A percentile compares a stretch with the other conserved stretches of the same genome.
Evolutionary conservation across 2,797 vertebrate genomes (phyloP).

Genomic region (Phoebastria nigripes): DNA sequence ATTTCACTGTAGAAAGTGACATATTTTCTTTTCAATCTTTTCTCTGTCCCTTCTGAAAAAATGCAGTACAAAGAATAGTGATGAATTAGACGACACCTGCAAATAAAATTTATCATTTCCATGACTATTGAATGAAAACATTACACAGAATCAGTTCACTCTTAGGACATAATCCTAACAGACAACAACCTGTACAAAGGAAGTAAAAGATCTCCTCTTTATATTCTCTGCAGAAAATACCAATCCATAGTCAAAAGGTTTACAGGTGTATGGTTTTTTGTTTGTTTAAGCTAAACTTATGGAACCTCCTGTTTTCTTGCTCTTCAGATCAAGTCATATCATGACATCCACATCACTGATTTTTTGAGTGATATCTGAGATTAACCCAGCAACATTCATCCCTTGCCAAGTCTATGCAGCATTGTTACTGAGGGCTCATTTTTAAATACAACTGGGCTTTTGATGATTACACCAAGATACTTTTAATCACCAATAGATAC

Average conservation of each 20-base stretch:
- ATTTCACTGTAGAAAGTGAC: not conserved
- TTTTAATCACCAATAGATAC: not conserved
- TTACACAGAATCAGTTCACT: not conserved
- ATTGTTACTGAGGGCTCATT: not conserved
- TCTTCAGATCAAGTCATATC: not conserved
- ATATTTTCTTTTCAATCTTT: not conserved
- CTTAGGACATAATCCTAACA: not conserved
- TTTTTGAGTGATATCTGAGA: not conserved
- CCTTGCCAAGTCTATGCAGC: not conserved
- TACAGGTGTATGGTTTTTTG: fast-evolving
- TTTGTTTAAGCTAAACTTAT: not conserved
- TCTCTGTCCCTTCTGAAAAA: not conserved
- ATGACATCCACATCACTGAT: not conserved
- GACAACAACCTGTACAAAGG: not conserved
- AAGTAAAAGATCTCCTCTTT: not conserved
- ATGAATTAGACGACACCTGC: not conserved
- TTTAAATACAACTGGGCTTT: not conserved
- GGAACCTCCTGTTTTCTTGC: not conserved
- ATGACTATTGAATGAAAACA: not conserved
- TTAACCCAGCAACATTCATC: not conserved
- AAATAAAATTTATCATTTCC: not conserved
- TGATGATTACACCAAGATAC: not conserved
- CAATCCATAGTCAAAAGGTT: not conserved
- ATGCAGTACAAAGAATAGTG: not conserved
- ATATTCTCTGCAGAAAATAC: not conserved